phyloP scores from a whole-genome alignment of 2,797 vertebrate genomes.

The Sebastes vulpes region DNA sequence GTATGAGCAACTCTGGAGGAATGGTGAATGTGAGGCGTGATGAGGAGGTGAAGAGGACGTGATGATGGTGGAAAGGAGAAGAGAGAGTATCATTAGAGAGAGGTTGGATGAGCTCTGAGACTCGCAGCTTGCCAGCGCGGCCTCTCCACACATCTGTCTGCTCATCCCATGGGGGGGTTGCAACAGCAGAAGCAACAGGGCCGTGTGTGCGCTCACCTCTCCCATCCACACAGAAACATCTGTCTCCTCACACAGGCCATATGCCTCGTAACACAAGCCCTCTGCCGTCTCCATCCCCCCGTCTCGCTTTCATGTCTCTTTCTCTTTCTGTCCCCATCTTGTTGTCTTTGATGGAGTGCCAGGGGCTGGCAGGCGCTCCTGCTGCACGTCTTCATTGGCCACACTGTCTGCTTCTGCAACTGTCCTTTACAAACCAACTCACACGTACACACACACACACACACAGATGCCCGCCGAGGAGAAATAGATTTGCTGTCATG shows the following conservation, averaged over 20 bases:
- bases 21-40: constrained; percentile 1
- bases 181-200: constrained; percentile 50
- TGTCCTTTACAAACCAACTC: constrained; percentile 16
- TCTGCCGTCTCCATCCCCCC: constrained; percentile 27
- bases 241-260: constrained; percentile 69
- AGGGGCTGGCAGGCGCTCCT: constrained; percentile 58
- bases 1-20: constrained; percentile 3
- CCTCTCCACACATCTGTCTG: constrained; percentile 63
- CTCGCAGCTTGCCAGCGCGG: constrained; percentile 25
- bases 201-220: constrained; percentile 49
- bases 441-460: constrained; percentile 7
- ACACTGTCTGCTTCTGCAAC: constrained; percentile 24
- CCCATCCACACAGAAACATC: constrained; percentile 67
- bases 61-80: constrained; percentile 20
- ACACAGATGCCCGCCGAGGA: neutral
- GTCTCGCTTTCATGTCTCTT: constrained; percentile 75
- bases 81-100: constrained; percentile 46
- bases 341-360: constrained; percentile 77
- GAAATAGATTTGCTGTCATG: constrained; percentile 4
- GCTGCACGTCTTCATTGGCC: constrained; percentile 36
- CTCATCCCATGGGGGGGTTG: constrained; percentile 27
- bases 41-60: constrained; percentile 21
- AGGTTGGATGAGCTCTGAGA: constrained; percentile 30
- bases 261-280: constrained; percentile 62
- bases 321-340: constrained; percentile 61